These are phyloP conservation scores for Lepus timidus DNA, from an alignment of 2,113 vertebrate species.

Conservation along the genomic window DNA sequence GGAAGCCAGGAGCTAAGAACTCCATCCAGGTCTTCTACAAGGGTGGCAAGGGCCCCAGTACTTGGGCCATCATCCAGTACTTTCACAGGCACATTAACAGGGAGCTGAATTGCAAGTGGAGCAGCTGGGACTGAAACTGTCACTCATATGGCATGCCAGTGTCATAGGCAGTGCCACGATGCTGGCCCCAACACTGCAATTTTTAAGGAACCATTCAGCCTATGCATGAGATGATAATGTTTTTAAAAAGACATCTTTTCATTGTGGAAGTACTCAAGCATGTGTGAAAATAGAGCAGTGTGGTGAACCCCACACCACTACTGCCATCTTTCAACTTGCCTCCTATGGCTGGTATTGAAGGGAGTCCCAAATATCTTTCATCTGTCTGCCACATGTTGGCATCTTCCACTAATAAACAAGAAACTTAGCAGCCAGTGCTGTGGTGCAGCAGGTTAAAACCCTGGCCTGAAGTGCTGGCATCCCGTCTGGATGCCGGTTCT, in stretches of 20 bases:
- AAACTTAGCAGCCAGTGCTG: neutral
- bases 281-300: neutral
- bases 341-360: neutral
- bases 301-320: neutral
- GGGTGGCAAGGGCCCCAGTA: no score
- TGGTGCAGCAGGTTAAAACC: no score
- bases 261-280: constrained; percentile 9
- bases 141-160: no score
- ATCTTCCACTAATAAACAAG: neutral
- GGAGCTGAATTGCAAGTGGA: no score
- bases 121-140: no score
- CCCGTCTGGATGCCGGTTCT: no score
- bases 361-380: neutral
- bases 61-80: no score
- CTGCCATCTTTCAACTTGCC: neutral
- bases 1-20: no score
- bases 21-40: no score
- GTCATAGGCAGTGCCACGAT: no score
- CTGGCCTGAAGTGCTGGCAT: no score
- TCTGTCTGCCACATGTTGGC: neutral
- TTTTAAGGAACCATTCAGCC: neutral
- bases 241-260: neutral
- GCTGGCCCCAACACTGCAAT: neutral
- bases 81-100: no score
- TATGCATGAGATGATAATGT: neutral